A percentile compares a stretch with the other conserved stretches of the same genome.
Conservation (phyloP, 2,888 invertebrate genomes). For the Nebria brevicollis region DNA sequence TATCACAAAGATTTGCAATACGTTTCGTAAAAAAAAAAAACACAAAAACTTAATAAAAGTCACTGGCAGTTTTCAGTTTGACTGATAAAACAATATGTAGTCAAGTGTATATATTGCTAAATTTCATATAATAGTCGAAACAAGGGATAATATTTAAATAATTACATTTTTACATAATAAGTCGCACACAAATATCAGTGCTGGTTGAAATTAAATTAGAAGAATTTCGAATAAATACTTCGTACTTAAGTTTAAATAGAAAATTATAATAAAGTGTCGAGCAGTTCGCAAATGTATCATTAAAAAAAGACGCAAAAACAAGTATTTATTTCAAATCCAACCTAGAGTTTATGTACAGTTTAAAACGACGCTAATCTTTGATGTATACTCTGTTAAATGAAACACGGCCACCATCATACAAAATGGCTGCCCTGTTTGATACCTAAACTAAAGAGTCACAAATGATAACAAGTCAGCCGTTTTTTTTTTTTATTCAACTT, state of each 20-base stretch:
- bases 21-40: neutral
- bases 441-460: neutral
- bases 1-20: neutral
- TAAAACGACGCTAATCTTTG: neutral
- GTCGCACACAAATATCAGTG: neutral
- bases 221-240: neutral
- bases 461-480: neutral
- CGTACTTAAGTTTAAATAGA: neutral
- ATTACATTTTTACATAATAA: slow-evolving; percentile 1
- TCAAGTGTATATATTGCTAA: neutral
- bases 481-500: slow-evolving; percentile 14
- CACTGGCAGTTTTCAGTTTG: slow-evolving; percentile 1
- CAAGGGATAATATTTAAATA: neutral
- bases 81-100: neutral
- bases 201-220: neutral
- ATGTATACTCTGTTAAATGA: neutral
- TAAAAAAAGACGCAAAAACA: neutral
- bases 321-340: neutral
- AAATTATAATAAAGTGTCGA: neutral
- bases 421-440: neutral
- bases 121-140: neutral
- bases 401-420: neutral
- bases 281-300: neutral
- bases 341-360: neutral
- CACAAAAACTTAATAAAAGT: slow-evolving; percentile 1